Conservation (phyloP, 2,888 invertebrate species). For the Cerastoderma edule region DNA sequence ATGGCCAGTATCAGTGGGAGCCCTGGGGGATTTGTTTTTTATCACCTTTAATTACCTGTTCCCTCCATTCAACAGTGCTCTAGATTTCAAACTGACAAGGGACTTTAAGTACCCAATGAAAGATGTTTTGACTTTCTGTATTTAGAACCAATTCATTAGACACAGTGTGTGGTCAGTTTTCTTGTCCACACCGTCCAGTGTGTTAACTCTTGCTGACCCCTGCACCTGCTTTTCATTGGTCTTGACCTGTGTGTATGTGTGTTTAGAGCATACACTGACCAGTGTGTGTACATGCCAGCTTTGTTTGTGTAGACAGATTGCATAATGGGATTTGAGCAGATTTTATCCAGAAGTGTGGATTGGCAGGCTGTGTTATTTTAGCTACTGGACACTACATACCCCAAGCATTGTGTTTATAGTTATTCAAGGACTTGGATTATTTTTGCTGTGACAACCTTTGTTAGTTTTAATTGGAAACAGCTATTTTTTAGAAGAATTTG, state of each 20-base stretch:
- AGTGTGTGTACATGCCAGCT: slow-evolving; percentile 15
- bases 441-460: no score
- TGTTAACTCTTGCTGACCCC: slow-evolving; percentile 17
- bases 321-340: slow-evolving; percentile 19
- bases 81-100: slow-evolving; percentile 4
- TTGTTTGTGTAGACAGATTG: slow-evolving; percentile 22
- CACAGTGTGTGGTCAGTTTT: slow-evolving; percentile 27
- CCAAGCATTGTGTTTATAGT: no score
- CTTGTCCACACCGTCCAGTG: neutral
- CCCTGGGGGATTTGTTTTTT: slow-evolving; percentile 35
- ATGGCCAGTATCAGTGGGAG: slow-evolving; percentile 29
- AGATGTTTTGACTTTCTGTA: slow-evolving; percentile 2
- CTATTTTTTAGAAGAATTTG: no score
- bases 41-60: slow-evolving; percentile 39
- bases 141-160: neutral
- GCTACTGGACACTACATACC: no score
- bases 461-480: no score
- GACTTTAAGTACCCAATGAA: neutral
- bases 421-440: no score
- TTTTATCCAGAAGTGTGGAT: slow-evolving; percentile 25
- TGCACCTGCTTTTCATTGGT: slow-evolving; percentile 21
- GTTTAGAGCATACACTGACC: slow-evolving; percentile 5
- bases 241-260: neutral
- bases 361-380: neutral
- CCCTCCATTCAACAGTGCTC: slow-evolving; percentile 21